Percentiles rank a stretch among this genome's conserved stretches.
Evolutionary conservation across 2,113 vertebrate genomes (phyloP).

Genomic region (Hucho hucho): DNA sequence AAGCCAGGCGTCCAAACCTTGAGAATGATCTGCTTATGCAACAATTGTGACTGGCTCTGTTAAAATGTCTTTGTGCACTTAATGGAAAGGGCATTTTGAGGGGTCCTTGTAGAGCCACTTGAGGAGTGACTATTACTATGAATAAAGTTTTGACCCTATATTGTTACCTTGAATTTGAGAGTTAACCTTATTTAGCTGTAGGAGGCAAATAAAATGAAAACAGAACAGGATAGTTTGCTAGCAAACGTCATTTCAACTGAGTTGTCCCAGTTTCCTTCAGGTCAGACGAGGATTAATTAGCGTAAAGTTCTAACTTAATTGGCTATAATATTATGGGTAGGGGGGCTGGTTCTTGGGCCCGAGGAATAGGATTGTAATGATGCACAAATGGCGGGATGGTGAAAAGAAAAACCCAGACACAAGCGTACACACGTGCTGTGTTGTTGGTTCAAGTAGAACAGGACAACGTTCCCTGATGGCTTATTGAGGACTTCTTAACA

Average conservation of each 20-base stretch:
- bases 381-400: background rate
- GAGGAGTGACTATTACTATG: background rate
- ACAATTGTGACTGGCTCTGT: conserved; percentile 61
- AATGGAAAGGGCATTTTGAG: background rate
- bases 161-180: background rate
- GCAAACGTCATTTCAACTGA: conserved; percentile 28
- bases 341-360: background rate
- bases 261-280: conserved; percentile 44
- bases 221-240: conserved; percentile 21
- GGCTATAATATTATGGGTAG: conserved; percentile 17
- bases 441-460: conserved; percentile 29
- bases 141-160: background rate
- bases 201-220: background rate
- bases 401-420: background rate
- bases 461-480: conserved; percentile 37
- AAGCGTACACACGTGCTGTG: background rate
- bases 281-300: conserved; percentile 33
- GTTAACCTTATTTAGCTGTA: conserved; percentile 7
- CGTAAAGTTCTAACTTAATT: conserved; percentile 29
- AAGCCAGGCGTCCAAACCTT: conserved; percentile 29
- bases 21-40: conserved; percentile 46
- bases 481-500: conserved; percentile 2
- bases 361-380: too few relatives aligned
- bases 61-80: conserved; percentile 41
- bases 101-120: conserved; percentile 13